Evolutionary conservation across 2,888 invertebrate species (phyloP), one percentile per base, ranked within the genome.

Genomic region (Alviniconcha strummeri): DNA sequence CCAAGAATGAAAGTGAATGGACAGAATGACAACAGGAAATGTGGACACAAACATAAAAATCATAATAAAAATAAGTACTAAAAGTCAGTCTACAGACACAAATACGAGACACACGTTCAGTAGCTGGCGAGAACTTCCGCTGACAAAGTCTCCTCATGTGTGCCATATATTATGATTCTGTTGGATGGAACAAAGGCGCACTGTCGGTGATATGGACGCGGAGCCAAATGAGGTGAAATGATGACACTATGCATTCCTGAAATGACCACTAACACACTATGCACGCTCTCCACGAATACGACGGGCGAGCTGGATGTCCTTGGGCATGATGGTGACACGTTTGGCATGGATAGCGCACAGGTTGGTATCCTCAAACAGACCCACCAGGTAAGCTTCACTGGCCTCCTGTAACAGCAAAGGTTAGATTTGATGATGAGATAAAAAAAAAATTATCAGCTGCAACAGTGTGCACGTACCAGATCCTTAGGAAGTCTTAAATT

Each of bases 261-360:
- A 60, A 81, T 78, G 77, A 81, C 84, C 54, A 71, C 52, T 54
- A 78, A 55, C 64, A 69, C 57, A 79, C 90, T 92, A 93, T 86
- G 93, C 93, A 94, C 98, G 96, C 95, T 98, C 98, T 90, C 98
- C 98, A 93, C 98, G 97, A 95, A 98, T 98, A 95, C 98, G 96
- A 94, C 98, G 96, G 86, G 98, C 98, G 94, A 98, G 95, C 94
- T 98, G 98, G 93, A 98, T 98, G 94, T 98, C 98, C 95, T 98
- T 98, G 91, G 98, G 98, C 98, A 98, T 98, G 95, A 98, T 98
- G 89, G 98, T 98, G 84, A 98, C 98, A 92, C 98, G 96, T 95
- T 98, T 98, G 91, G 98, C 98, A 93, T 98, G 98, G 94, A 98
- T 98, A 89, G 98, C 98, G 95, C 98, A 98, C 96, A 98, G 95